Evolutionary conservation across 1,140 invertebrate species (phyloP).

Genomic region (Tenebrio molitor): DNA sequence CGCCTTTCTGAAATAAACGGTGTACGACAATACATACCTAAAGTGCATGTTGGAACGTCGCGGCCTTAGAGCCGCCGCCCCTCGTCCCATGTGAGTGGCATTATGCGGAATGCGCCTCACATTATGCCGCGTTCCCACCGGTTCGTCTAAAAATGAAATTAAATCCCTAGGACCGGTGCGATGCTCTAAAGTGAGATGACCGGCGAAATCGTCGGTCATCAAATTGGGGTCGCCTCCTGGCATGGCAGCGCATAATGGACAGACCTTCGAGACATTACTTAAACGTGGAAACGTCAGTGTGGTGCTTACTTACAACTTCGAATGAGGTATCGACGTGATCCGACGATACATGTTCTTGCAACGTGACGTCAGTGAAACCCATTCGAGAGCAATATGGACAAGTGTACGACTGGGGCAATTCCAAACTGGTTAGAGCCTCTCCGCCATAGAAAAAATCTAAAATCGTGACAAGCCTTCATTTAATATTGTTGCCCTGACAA

Average conservation of each 20-base stretch:
- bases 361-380: conserved; percentile 92
- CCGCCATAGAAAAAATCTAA: conserved; percentile 96
- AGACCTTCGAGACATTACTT: conserved; percentile 74
- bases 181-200: conserved; percentile 95
- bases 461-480: conserved; percentile 61
- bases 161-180: conserved; percentile 87
- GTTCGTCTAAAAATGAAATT: conserved; percentile 92
- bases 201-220: conserved; percentile 97
- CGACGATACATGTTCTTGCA: conserved; percentile 93
- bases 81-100: conserved; percentile 64
- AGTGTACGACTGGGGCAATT: conserved; percentile 95
- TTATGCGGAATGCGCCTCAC: conserved; percentile 89
- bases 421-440: conserved; percentile 86
- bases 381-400: conserved; percentile 97
- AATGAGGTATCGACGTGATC: conserved; percentile 89
- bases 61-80: conserved; percentile 76
- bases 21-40: conserved; percentile 69
- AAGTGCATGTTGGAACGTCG: conserved; percentile 93
- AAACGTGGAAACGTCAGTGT: not conserved
- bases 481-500: no score
- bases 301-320: conserved; percentile 82
- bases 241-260: conserved; percentile 95
- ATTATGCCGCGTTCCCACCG: conserved; percentile 75
- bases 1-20: no score
- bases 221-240: conserved; percentile 97